Evolutionary conservation across 2,113 vertebrate genomes (phyloP), one percentile per base, ranked within the genome.

Genomic region (Hemiprocne comata): DNA sequence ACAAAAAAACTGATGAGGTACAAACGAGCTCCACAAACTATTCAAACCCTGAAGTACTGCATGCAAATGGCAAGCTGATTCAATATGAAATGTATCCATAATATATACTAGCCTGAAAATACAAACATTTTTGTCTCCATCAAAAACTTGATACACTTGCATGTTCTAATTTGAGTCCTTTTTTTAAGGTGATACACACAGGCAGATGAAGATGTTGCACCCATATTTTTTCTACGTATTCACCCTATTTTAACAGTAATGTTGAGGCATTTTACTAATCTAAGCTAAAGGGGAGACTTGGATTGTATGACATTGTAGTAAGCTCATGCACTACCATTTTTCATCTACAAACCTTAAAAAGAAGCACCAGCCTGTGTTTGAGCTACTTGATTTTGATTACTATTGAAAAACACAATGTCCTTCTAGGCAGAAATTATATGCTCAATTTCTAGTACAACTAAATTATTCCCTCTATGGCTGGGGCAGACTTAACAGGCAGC

Each of bases 21-120:
- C 28, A 95, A 76, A 89, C 60, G 4, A 94, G 62, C 34, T 92
- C 11, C 54, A 12, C 36, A 31, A 97, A 85, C 15, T 85, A 70
- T 38, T 93, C 60, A 93, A 95, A 93, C 38, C 33, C 34, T 21
- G 11, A 94, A 73, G 23, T 44, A 78, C 16, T 90, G 20, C 53
- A 73, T 26, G 19, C 42, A 91, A 74, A 67, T 36, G 17, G 61
- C 31, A 96, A 95, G 16, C 44, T 60, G n/a, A 38, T 91, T 80
- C 78, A 53, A 77, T 75, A 25, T 38, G 10, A 31, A 93, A 28
- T 34, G 74, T 89, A 87, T 78, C n/a, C 5, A 16, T 31, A 54
- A 51, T 9, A 77, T 5, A 64, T 53, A 70, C 10, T 50, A 85
- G 31, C 16, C 26, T 62, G 38, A 86, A 71, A 89, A 67, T 4